Base-by-base conservation (phyloP, 2,888 invertebrate genomes). In the Schizaphis graminum region DNA sequence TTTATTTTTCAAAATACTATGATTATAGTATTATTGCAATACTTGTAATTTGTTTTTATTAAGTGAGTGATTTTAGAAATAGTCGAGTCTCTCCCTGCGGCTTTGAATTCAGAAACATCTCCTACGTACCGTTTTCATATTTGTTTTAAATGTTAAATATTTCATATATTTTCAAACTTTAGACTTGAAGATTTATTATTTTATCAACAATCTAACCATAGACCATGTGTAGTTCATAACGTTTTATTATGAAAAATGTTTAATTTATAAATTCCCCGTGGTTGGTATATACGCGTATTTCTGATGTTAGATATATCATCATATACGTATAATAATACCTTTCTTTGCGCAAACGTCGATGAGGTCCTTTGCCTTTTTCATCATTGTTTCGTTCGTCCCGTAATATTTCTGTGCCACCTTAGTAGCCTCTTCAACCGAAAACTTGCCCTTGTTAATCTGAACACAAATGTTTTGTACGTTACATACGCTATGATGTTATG, bases 381-480 rank as follows among this genome's bases (percentile, higher is more conserved):
- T 94, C 94, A 94, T 49, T 11, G 28, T 16, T 67, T 94, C 41
- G 28, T 94, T 94, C 0, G 67, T 61, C 3, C 94, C 94, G 86
- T 94, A 94, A n/a, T 94, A 94, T 35, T 56, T 94, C 26, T 94
- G 90, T 13, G 94, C 94, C 41, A 94, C 61, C 67, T 94, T 94
- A 4, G 94, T 85, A 3, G 94, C 94, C 21, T 90, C 94, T 90
- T 94, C 94, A 21, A 86, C 90, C 57, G 94, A 94, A 86, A 94
- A 94, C 35, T 94, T 94, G 13, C 90, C 90, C 0, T 94, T 91
- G 49, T 87, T 94, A 41, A 94, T 94, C 94, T 94, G 16, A 24
- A 57, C 47, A 85, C 28, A 89, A 21, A 87, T 21, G 26, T 47
- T 47, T 41, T 77, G 21, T 7, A 77, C 35, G 21, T 77, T 77